Evolutionary conservation across 2,113 vertebrate species (phyloP).

Genomic region (Lepus timidus): DNA sequence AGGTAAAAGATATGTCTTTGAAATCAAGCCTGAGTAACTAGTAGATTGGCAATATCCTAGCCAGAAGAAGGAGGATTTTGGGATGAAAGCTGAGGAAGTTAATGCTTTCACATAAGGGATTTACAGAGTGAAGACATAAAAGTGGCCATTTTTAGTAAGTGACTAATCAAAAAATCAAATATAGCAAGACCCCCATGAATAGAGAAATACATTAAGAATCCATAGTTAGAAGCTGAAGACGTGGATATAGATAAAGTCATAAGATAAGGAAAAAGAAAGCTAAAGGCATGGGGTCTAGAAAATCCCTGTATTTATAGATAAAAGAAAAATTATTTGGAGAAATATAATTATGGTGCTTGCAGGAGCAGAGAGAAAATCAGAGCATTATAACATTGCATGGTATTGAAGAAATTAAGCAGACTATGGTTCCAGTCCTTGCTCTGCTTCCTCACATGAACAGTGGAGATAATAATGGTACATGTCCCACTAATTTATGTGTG

Average conservation of each 20-base stretch:
- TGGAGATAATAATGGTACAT: too few species aligned
- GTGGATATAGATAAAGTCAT: neutral
- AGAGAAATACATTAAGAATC: neutral
- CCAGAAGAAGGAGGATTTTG: neutral
- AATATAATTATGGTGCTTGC: neutral
- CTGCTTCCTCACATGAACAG: neutral
- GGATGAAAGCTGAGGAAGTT: neutral
- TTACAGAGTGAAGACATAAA: neutral
- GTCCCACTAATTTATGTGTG: neutral
- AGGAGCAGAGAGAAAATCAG: neutral
- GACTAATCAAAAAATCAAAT: neutral
- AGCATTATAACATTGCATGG: too few species aligned
- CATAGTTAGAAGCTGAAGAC: neutral
- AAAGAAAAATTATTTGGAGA: neutral
- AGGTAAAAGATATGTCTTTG: neutral
- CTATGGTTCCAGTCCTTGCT: rapidly evolving
- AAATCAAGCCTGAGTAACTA: neutral
- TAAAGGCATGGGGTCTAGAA: neutral
- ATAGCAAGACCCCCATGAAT: neutral
- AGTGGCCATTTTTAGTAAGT: neutral
- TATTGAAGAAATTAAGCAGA: neutral
- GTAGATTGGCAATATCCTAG: neutral
- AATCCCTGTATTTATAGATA: neutral
- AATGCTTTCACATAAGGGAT: neutral
- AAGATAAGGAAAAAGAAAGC: neutral